Conservation (phyloP, 2,888 invertebrate species). For the Glaucopsyche alexis region DNA sequence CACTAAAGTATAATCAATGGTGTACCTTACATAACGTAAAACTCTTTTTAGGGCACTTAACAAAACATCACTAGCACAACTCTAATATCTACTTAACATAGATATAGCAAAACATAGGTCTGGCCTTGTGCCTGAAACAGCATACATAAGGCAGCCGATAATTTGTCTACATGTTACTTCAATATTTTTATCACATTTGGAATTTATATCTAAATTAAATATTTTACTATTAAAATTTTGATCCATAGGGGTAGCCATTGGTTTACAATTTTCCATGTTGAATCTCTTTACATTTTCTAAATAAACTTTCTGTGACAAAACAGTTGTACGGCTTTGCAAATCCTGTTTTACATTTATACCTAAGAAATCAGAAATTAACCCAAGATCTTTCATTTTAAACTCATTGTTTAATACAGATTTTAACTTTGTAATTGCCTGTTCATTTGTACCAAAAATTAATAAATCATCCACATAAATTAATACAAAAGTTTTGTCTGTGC, state of each 20-base stretch:
- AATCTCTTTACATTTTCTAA: conserved; percentile 36
- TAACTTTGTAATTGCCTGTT: not conserved
- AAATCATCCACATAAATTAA: not conserved
- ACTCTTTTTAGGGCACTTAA: conserved; percentile 38
- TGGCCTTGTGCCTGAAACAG: conserved; percentile 39
- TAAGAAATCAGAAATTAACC: conserved; percentile 35
- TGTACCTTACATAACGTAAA: conserved; percentile 43
- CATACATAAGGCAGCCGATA: conserved; percentile 37
- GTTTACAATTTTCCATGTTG: conserved; percentile 37
- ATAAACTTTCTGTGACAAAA: conserved; percentile 35
- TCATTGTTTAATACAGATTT: conserved; percentile 32
- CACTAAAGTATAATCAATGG: conserved; percentile 36
- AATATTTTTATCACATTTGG: conserved; percentile 21
- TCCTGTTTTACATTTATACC: conserved; percentile 38
- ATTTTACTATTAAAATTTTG: conserved; percentile 32
- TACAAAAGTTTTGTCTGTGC: conserved; percentile 32
- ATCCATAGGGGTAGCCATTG: conserved; percentile 35
- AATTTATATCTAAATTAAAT: conserved; percentile 8
- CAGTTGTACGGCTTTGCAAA: conserved; percentile 33
- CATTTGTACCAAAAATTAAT: not conserved
- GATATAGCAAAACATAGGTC: conserved; percentile 28
- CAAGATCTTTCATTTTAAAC: conserved; percentile 40
- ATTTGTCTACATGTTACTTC: conserved; percentile 36
- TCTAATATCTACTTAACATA: conserved; percentile 34
- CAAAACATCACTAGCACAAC: not conserved